Evolutionary conservation across 1,140 invertebrate genomes (phyloP).

Genomic region (Camponotus pennsylvanicus): DNA sequence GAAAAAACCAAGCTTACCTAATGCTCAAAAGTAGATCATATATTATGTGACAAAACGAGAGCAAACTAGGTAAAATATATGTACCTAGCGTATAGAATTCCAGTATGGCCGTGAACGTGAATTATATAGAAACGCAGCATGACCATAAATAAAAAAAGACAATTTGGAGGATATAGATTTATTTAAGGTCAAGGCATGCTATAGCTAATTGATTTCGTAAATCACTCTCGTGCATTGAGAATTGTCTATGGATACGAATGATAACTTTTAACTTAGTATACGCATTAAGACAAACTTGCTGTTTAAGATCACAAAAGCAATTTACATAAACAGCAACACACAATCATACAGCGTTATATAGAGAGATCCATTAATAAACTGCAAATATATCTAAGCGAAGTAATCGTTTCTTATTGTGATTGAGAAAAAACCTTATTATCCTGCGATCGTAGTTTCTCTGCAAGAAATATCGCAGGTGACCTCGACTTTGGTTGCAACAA

Average conservation of each 20-base stretch:
- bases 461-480: slow-evolving; percentile 64
- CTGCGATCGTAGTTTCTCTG: slow-evolving; percentile 58
- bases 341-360: not conserved
- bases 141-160: not conserved
- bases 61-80: not conserved
- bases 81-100: not conserved
- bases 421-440: slow-evolving; percentile 51
- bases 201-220: not conserved
- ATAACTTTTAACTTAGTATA: not conserved
- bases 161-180: not conserved
- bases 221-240: not conserved
- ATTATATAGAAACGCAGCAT: not conserved
- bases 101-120: not conserved
- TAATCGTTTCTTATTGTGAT: slow-evolving; percentile 60
- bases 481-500: slow-evolving; percentile 73
- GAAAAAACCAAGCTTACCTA: slow-evolving; percentile 69
- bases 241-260: not conserved
- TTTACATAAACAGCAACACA: slow-evolving; percentile 45
- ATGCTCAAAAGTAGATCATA: slow-evolving; percentile 41
- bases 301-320: slow-evolving; percentile 15
- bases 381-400: slow-evolving; percentile 59
- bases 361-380: slow-evolving; percentile 42
- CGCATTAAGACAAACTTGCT: not conserved
- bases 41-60: slow-evolving; percentile 19
- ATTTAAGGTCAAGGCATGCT: not conserved